Base-by-base conservation (phyloP, 2,888 invertebrate genomes). In the Hirudinaria manillensis region DNA sequence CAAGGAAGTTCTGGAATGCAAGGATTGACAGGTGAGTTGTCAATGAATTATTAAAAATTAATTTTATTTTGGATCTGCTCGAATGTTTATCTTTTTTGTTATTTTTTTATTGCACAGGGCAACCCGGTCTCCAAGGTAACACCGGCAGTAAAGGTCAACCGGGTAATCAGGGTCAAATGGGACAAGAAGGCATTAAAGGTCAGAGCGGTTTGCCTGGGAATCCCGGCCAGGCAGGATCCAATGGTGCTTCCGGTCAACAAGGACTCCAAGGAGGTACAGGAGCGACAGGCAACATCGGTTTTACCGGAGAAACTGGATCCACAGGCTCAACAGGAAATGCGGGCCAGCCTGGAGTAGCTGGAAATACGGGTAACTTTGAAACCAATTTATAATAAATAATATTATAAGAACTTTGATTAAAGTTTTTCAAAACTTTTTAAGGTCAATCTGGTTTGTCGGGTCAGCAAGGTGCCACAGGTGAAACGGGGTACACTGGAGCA, bases 71-170 rank as follows among this genome's bases (percentile, higher is more conserved):
- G n/a, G 6, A 27, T 7, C 10, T 29, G 13, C 21, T 61, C 10
- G n/a, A 29, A 61, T 27, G n/a, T 61, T 61, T 45, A 16, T 45
- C 45, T 2, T 16, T 45, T 61, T 21, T n/a, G n/a, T 61, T 61
- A 24, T 61, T 61, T 45, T 45, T 45, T 10, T 45, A 45, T 45
- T 7, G 45, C 45, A 16, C 45, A 36, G 77, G 90, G 90, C 0
- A 81, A 88, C 77, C 78, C 32, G 82, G 82, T 76, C 29, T 68
- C 24, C 29, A 72, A 53, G 75, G 75, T 53, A 32, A 24, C 24
- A 66, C 45, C 16, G 77, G 90, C 90, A 0, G 81, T 38, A 36
- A 74, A 75, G 82, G 82, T 76, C 29, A 67, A 51, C 16, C 73
- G 21, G 78, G 77, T 21, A 32, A 32, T 4, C 38, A 38, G 10